Percentiles rank a stretch among this genome's conserved stretches.
Evolutionary conservation across 2,888 invertebrate species (phyloP).

Genomic region (Eretmocerus hayati): DNA sequence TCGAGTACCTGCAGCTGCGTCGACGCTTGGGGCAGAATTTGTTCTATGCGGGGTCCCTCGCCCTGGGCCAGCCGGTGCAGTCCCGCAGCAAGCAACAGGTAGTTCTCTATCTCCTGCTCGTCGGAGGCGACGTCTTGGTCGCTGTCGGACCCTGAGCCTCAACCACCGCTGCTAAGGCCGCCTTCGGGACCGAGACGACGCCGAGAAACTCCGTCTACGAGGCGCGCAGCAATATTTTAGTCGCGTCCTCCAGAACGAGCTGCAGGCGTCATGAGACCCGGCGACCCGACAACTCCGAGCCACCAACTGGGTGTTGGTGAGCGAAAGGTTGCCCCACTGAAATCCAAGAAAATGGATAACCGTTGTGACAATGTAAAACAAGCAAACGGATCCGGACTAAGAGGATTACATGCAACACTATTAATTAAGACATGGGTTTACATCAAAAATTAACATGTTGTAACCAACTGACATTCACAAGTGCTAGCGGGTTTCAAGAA

Average conservation of each 20-base stretch:
- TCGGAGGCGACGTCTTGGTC: slow-evolving; percentile 49
- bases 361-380: too few relatives aligned
- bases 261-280: slow-evolving; percentile 76
- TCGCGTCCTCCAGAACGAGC: slow-evolving; percentile 65
- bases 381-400: too few relatives aligned
- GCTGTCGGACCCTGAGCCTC: slow-evolving; percentile 29
- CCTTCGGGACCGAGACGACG: slow-evolving; percentile 61
- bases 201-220: slow-evolving; percentile 74
- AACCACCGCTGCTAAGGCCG: slow-evolving; percentile 47
- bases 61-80: slow-evolving; percentile 80
- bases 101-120: slow-evolving; percentile 78
- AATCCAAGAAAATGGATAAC: too few relatives aligned
- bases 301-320: slow-evolving; percentile 51
- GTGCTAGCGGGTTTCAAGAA: too few relatives aligned
- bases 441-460: too few relatives aligned
- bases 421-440: too few relatives aligned
- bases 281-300: slow-evolving; percentile 63
- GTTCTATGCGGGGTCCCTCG: slow-evolving; percentile 75
- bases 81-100: slow-evolving; percentile 73
- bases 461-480: too few relatives aligned
- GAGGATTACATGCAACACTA: too few relatives aligned
- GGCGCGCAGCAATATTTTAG: slow-evolving; percentile 74
- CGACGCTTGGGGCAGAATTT: slow-evolving; percentile 74
- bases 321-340: too few relatives aligned
- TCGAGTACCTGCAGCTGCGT: slow-evolving; percentile 81